Evolutionary conservation across 2,888 invertebrate species (phyloP).

Genomic region (Drosophila neutralis): DNA sequence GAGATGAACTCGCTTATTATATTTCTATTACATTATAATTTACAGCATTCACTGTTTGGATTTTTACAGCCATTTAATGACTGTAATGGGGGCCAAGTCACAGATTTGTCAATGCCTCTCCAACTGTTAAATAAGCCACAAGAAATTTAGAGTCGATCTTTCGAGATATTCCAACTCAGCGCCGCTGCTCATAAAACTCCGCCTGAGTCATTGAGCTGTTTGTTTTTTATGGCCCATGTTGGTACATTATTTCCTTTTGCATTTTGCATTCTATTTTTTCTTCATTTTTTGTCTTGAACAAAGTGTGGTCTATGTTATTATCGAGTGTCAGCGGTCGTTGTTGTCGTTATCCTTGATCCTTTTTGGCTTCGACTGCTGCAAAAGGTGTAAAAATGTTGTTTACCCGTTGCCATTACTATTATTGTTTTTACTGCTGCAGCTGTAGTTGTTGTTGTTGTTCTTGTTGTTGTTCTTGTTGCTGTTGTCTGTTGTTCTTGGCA

Average conservation of each 20-base stretch:
- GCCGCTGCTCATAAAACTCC: conserved; percentile 57
- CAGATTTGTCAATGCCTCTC: conserved; percentile 66
- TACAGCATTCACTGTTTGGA: conserved; percentile 66
- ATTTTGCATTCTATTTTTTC: not conserved
- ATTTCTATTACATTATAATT: conserved; percentile 76
- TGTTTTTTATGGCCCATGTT: conserved; percentile 55
- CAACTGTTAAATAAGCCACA: conserved; percentile 52
- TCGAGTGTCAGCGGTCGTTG: conserved; percentile 51
- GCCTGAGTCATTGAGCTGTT: conserved; percentile 68
- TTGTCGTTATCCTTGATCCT: conserved; percentile 58
- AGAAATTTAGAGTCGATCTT: conserved; percentile 42
- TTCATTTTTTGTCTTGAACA: conserved; percentile 31
- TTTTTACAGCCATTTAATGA: conserved; percentile 69
- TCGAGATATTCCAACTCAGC: conserved; percentile 19
- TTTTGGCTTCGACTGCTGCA: conserved; percentile 46
- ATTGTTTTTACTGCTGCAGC: conserved; percentile 65
- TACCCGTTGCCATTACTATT: conserved; percentile 70
- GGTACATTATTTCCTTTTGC: not conserved
- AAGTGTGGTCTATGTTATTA: conserved; percentile 57
- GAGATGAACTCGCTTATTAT: conserved; percentile 69
- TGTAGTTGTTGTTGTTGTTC: conserved; percentile 14
- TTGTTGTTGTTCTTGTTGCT: conserved; percentile 3
- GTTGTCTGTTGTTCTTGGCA: conserved; percentile 44
- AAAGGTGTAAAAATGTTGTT: conserved; percentile 75
- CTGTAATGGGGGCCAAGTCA: conserved; percentile 31